Evolutionary conservation across 2,797 vertebrate species (phyloP).

Genomic region (Microctenopoma steveboyesi): DNA sequence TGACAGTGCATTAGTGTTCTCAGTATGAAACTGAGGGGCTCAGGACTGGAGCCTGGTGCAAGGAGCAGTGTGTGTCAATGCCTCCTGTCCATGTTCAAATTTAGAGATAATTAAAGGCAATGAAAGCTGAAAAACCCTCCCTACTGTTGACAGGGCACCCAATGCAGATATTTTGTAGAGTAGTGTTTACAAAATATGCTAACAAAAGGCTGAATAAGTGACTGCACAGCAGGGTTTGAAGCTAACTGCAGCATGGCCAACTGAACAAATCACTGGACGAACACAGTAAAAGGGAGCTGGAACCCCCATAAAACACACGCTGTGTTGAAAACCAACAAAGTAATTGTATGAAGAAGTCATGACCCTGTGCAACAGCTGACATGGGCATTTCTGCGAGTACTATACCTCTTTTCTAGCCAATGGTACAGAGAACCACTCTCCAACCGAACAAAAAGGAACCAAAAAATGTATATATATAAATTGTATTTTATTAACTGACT

Average conservation of each 20-base stretch:
- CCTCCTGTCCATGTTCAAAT: conserved; percentile 53
- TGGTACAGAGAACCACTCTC: no score
- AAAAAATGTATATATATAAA: no score
- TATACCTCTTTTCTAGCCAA: not conserved
- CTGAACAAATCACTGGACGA: conserved; percentile 39
- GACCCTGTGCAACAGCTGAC: conserved; percentile 4
- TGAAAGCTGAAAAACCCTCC: conserved; percentile 68
- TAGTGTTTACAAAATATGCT: conserved; percentile 37
- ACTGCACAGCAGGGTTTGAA: conserved; percentile 42
- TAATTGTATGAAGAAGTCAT: conserved; percentile 23
- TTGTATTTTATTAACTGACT: no score
- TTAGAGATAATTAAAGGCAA: conserved; percentile 75
- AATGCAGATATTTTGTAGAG: conserved; percentile 41
- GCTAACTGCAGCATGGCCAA: conserved; percentile 37
- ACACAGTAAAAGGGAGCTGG: conserved; percentile 18
- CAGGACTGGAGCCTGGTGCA: conserved; percentile 11
- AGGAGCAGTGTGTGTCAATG: conserved; percentile 11
- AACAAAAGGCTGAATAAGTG: conserved; percentile 58
- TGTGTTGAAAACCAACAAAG: conserved; percentile 36
- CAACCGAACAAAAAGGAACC: no score
- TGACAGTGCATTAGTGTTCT: not conserved
- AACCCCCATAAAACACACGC: conserved; percentile 17
- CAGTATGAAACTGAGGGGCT: conserved; percentile 20
- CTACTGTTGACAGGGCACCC: conserved; percentile 33
- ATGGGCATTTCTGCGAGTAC: not conserved